phyloP scores from a whole-genome alignment of 2,113 vertebrate genomes.

The Perca flavescens region DNA sequence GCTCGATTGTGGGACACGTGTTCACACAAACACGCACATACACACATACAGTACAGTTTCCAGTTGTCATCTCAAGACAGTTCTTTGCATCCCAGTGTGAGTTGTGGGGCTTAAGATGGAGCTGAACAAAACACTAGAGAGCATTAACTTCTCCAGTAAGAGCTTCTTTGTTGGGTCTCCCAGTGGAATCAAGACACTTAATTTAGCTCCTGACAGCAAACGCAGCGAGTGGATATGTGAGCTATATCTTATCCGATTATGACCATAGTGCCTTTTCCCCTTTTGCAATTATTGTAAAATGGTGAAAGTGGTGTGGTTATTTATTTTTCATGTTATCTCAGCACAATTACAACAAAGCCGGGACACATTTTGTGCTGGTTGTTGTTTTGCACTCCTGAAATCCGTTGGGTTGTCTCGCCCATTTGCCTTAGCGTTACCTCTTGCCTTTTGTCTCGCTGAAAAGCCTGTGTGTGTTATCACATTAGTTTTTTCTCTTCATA shows the following conservation, averaged over 20 bases:
- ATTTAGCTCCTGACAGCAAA: slow-evolving; percentile 75
- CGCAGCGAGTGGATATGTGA: slow-evolving; percentile 50
- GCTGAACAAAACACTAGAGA: slow-evolving; percentile 74
- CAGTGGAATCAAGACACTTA: slow-evolving; percentile 73
- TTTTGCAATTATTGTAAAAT: slow-evolving; percentile 62
- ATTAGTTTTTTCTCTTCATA: slow-evolving; percentile 38
- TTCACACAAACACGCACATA: neutral
- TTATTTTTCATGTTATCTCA: slow-evolving; percentile 31
- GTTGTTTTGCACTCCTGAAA: slow-evolving; percentile 41
- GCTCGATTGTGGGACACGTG: slow-evolving; percentile 49
- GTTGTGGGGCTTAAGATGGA: slow-evolving; percentile 71
- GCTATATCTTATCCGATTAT: slow-evolving; percentile 68
- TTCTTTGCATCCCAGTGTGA: slow-evolving; percentile 63
- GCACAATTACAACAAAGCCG: slow-evolving; percentile 12
- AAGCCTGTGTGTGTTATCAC: slow-evolving; percentile 34
- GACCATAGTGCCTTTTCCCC: slow-evolving; percentile 54
- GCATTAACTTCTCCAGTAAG: slow-evolving; percentile 67
- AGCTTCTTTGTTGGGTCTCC: slow-evolving; percentile 65
- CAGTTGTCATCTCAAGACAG: slow-evolving; percentile 62
- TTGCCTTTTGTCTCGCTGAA: slow-evolving; percentile 40
- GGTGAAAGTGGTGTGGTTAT: slow-evolving; percentile 42
- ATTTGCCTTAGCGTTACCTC: slow-evolving; percentile 6
- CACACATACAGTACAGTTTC: slow-evolving; percentile 31
- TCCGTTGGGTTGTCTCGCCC: slow-evolving; percentile 20
- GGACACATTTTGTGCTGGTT: slow-evolving; percentile 15